Evolutionary conservation across 2,888 invertebrate genomes (phyloP), one percentile per base, ranked within the genome.

Genomic region (Eristalinus sepulchralis): DNA sequence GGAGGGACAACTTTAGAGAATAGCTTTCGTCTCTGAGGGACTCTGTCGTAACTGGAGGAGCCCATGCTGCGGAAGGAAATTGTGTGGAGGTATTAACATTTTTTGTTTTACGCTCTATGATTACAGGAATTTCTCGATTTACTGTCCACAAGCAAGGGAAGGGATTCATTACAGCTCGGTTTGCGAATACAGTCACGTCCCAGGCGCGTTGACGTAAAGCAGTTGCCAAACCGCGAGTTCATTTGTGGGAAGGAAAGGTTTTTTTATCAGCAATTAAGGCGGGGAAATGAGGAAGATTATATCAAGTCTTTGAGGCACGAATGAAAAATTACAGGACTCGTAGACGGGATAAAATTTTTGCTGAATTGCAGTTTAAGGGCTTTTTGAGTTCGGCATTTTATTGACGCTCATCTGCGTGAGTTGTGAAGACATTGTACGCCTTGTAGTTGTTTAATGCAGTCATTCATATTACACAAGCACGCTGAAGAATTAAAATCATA

Each of bases 1-100:
- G 20, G 39, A 34, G 39, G 24, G 11, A 60, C 11, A 20, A 5
- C 27, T 53, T 17, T 22, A 24, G 59, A 13, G 13, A 39, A n/a
- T 39, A 6, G 17, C 17, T 27, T 27, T 27, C 5, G 27, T 27
- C 2, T 47, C 17, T 34, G 10, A 34, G 17, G 17, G 36, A 36
- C 13, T 1, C 10, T 11, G 34, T 36, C 34, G 34, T 9, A 11
- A 36, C 34, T 59, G 33, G 10, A 57, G 11, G 39, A 60, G 17
- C 39, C 60, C 60, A 60, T 13, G 20, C 20, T 17, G 59, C 22
- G 36, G 70, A n/a, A 27, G 20, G 9, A 71, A 47, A 57, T 57
- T 71, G 39, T 17, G 60, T 13, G 39, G 36, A 47, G 31, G 60
- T 27, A 60, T 60, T 71, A 60, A 71, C n/a, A 24, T 60, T 71